Percentiles rank a stretch among this genome's conserved stretches.
Evolutionary conservation across 2,113 vertebrate species (phyloP).

Genomic region (Antechinus flavipes): DNA sequence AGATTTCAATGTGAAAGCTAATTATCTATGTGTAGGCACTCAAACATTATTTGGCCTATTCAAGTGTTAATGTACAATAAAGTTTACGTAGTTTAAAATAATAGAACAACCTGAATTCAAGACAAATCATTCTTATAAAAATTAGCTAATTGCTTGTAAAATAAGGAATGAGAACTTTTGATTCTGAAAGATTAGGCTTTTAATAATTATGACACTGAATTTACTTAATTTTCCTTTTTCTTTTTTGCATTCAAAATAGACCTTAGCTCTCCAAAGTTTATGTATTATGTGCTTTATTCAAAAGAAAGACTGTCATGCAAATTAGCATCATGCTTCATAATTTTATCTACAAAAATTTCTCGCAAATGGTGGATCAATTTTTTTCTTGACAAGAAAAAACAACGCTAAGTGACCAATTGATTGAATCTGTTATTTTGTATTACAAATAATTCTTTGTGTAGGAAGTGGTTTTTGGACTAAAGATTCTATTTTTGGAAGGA

Average conservation of each 20-base stretch:
- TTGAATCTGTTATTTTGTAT: not conserved
- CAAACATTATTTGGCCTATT: constrained; percentile 82
- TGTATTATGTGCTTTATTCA: constrained; percentile 2
- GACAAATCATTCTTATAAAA: constrained; percentile 77
- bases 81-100: constrained; percentile 81
- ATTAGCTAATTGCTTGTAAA: constrained; percentile 71
- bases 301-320: constrained; percentile 58
- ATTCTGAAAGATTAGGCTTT: constrained; percentile 70
- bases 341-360: constrained; percentile 23
- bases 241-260: constrained; percentile 20
- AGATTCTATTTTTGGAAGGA: not conserved
- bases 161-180: constrained; percentile 70
- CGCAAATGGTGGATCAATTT: not conserved
- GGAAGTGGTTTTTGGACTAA: not conserved
- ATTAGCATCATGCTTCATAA: constrained; percentile 27
- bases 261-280: constrained; percentile 51
- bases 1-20: constrained; percentile 74
- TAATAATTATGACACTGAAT: constrained; percentile 57
- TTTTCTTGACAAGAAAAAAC: constrained; percentile 52
- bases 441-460: not conserved
- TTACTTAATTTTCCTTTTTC: constrained; percentile 61
- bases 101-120: constrained; percentile 72
- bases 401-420: not conserved
- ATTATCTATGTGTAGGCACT: constrained; percentile 76
- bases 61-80: constrained; percentile 81